Evolutionary conservation across 2,797 vertebrate species (phyloP), one percentile per base, ranked within the genome.

Genomic region (Propithecus deckenii): DNA sequence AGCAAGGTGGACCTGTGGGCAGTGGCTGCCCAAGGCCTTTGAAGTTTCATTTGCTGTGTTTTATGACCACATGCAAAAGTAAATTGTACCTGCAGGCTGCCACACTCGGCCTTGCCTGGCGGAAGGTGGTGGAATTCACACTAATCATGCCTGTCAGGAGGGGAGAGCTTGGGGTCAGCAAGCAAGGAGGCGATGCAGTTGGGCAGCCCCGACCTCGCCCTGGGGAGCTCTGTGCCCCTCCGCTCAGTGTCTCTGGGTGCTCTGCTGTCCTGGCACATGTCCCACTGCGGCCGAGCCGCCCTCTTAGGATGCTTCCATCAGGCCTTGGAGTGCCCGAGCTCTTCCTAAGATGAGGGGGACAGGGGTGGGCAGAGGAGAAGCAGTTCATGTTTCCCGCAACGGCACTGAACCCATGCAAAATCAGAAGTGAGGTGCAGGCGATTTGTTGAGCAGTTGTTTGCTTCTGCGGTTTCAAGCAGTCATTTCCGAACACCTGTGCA

Each of bases 51-150:
- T 95, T 91, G 78, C n/a, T 10, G 7, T 67, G 61, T 95, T 98
- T 98, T 95, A 96, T 46, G 78, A 86, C 86, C 52, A 69, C 55
- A 22, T 0, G 1, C 76, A 50, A 67, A 88, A 97, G 79, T 95
- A 92, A 97, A 94, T 91, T 88, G 85, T 97, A 91, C 97, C 98
- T 89, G 50, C 78, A 91, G 98, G 98, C 97, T 95, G 93, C 72
- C 95, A 74, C 86, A 38, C 13, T 9, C 65, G 86, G 46, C 72
- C 55, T 81, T 97, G 81, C 80, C 30, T 83, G 69, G 71, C 35
- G 83, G 94, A 75, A 67, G 91, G 71, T 4, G 7, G 69, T 46
- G 55, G 50, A 57, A 96, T 63, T 86, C 63, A 91, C 91, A 48
- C 48, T 28, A 71, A 80, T 67, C 12, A 52, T 91, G 90, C 96